These are phyloP conservation scores for Arge pagana DNA, from an alignment of 2,888 invertebrate genomes.

Conservation along the genomic window DNA sequence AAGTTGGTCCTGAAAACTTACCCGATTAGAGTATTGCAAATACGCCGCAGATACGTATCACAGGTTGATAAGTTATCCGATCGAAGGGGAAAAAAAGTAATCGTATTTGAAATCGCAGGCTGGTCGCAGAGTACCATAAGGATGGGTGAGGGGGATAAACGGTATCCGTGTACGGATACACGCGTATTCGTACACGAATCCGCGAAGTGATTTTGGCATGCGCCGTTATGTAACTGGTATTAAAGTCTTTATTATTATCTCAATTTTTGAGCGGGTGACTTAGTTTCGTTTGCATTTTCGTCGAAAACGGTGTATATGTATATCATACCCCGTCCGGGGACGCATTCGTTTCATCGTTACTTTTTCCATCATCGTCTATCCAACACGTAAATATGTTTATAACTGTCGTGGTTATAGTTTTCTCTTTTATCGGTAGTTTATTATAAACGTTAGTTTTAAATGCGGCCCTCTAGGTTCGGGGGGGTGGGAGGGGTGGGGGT, in stretches of 20 bases:
- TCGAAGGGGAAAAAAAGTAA: no score
- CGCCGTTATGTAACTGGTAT: conserved; percentile 49
- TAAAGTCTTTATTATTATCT: conserved; percentile 56
- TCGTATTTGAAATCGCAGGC: no score
- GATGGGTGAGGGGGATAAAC: background rate
- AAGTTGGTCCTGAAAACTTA: no score
- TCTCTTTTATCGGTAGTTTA: conserved; percentile 21
- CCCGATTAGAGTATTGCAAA: no score
- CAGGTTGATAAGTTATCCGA: no score
- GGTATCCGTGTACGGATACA: no score
- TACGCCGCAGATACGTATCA: no score
- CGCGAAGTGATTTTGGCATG: conserved; percentile 29
- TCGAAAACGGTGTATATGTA: conserved; percentile 11
- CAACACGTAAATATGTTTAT: conserved; percentile 16
- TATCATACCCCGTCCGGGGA: background rate
- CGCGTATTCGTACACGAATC: no score
- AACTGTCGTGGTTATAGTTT: conserved; percentile 24
- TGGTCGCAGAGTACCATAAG: background rate
- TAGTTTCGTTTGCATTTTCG: conserved; percentile 30
- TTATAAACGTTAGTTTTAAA: conserved; percentile 44
- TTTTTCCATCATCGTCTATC: background rate
- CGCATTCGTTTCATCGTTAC: conserved; percentile 23
- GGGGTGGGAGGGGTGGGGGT: conserved; percentile 15
- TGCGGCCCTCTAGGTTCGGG: conserved; percentile 32
- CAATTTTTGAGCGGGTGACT: conserved; percentile 51